Percentiles rank a stretch among this genome's conserved stretches.
These are phyloP conservation scores for Cephalotes varians DNA, from an alignment of 2,888 invertebrate genomes.

Conservation along the genomic window DNA sequence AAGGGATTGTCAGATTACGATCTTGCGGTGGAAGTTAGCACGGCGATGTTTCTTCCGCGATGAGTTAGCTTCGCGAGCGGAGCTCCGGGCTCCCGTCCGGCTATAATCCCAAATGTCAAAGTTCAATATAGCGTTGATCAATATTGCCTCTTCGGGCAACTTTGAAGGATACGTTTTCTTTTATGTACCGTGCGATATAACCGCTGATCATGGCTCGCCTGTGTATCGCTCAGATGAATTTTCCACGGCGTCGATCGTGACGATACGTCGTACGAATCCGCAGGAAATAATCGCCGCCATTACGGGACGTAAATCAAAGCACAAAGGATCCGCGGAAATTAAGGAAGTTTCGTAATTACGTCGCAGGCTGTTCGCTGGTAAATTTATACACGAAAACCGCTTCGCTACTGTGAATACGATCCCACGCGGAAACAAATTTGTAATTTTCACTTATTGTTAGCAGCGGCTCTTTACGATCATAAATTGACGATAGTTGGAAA, in stretches of 20 bases:
- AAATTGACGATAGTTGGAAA: neutral
- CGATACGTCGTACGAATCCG: conserved; percentile 35
- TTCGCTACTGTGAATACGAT: conserved; percentile 32
- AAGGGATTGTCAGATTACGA: conserved; percentile 28
- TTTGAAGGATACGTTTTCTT: conserved; percentile 50
- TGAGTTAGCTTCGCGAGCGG: conserved; percentile 26
- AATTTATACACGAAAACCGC: conserved; percentile 40
- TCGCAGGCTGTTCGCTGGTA: conserved; percentile 25
- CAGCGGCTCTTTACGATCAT: neutral
- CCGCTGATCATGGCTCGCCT: neutral
- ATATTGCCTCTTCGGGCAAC: conserved; percentile 62
- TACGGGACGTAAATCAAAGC: conserved; percentile 48
- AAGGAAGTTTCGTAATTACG: conserved; percentile 56
- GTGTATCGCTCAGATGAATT: neutral
- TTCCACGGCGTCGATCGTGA: conserved; percentile 16
- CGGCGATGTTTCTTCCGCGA: conserved; percentile 49
- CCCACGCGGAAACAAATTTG: conserved; percentile 4
- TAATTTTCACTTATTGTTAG: conserved; percentile 21
- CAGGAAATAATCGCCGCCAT: conserved; percentile 53
- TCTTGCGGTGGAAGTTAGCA: conserved; percentile 27
- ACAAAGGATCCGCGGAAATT: conserved; percentile 55
- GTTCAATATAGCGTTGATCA: conserved; percentile 69
- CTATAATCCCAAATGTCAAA: conserved; percentile 70
- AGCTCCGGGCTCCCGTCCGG: conserved; percentile 37
- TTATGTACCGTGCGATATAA: conserved; percentile 35